Base-by-base conservation (phyloP, 2,113 vertebrate genomes). In the Hiodon alosoides region DNA sequence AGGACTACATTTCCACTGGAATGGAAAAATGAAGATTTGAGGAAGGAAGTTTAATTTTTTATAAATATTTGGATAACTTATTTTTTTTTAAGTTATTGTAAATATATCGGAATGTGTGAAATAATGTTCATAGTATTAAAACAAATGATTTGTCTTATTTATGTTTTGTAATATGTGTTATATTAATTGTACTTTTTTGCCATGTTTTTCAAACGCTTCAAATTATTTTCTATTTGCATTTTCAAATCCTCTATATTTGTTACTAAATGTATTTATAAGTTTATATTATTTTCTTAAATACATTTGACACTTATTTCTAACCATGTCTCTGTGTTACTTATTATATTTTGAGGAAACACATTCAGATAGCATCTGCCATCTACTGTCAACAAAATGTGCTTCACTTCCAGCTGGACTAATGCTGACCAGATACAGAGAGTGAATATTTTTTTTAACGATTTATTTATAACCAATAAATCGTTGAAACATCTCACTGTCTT, bases 221-320 rank as follows among this genome's bases (percentile, higher is more conserved):
- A 57, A 46, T 66, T 85, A 81, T 86, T 85, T 74, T 77, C 77
- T 74, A 76, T 74, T 79, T 76, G 51, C 54, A 54, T 47, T 74
- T 79, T 80, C 59, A 76, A 75, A 82, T 51, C 54, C 77, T 57
- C n/a, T 47, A 3, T 31, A 13, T n/a, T 66, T 64, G 14, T 73
- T 58, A 65, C 17, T 60, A 64, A 68, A 54, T 72, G 67, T 77
- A 80, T 82, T 50, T 50, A 75, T 80, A 70, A 77, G 77, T 16
- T 47, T 50, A 31, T 78, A 78, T 84, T 82, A 78, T 84, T 80
- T 82, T 79, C 68, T 72, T 75, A 52, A 83, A 84, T 78, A 79
- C 62, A 85, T 77, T 78, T 79, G 53, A 31, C 71, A 70, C 80
- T 85, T 86, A 76, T 76, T 17, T 72, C 75, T 53, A 66, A 54